A percentile compares a stretch with the other conserved stretches of the same genome.
phyloP scores from a whole-genome alignment of 2,113 vertebrate species.

The Butorides virescens region DNA sequence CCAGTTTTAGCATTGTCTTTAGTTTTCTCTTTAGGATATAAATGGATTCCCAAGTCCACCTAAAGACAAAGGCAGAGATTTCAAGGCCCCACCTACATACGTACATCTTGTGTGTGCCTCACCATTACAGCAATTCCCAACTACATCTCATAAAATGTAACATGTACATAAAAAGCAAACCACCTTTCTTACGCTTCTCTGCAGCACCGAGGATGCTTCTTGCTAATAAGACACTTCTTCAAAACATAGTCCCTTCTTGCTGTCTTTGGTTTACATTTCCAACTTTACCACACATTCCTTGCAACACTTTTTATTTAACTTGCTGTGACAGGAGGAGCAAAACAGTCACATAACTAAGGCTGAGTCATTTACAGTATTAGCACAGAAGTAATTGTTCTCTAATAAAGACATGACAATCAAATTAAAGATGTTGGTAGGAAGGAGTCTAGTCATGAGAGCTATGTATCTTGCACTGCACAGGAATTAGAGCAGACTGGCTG shows the following conservation, averaged over 20 bases:
- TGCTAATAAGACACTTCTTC: background rate
- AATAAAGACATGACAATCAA: conserved; percentile 17
- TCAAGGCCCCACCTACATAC: background rate
- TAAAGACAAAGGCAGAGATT: background rate
- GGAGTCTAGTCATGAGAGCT: background rate
- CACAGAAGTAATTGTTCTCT: conserved; percentile 12
- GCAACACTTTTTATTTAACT: background rate
- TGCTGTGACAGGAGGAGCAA: conserved; percentile 27
- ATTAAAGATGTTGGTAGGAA: background rate
- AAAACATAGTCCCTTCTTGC: background rate
- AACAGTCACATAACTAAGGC: background rate
- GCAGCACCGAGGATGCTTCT: background rate
- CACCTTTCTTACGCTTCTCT: background rate
- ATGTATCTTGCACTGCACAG: background rate
- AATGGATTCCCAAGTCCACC: background rate
- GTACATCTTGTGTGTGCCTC: accelerated
- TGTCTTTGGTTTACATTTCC: background rate
- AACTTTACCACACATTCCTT: background rate
- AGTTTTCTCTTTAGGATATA: background rate
- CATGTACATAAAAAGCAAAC: background rate
- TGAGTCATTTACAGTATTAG: background rate
- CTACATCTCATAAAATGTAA: background rate
- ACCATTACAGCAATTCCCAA: background rate
- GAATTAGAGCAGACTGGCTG: background rate
- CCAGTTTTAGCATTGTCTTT: background rate